Evolutionary conservation across 2,797 vertebrate species (phyloP).

Genomic region (Anisognathus igniventris): DNA sequence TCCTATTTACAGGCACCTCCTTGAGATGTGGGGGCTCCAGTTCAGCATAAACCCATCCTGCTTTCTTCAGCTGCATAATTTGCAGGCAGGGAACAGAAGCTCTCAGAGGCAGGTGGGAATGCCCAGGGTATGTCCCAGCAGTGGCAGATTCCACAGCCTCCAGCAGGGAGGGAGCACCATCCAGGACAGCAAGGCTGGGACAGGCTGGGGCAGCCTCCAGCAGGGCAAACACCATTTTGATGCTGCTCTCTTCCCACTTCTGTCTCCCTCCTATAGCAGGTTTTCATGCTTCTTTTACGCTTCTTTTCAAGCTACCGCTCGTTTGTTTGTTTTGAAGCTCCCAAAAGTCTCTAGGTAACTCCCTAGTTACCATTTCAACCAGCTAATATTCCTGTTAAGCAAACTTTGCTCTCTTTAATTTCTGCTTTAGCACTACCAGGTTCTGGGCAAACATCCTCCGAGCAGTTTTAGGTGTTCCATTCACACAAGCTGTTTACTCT

Average conservation of each 20-base stretch:
- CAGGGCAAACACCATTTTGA: not conserved
- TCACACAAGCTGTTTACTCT: not conserved
- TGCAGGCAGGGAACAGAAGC: not conserved
- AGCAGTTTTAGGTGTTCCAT: not conserved
- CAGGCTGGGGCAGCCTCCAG: not conserved
- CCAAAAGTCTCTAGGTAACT: not conserved
- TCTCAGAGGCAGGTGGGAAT: not conserved
- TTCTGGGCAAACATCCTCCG: not conserved
- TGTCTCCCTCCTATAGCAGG: not conserved
- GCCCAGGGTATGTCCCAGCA: not conserved
- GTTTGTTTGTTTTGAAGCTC: not conserved
- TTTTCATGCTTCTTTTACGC: not conserved
- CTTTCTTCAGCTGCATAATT: not conserved
- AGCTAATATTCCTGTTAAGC: not conserved
- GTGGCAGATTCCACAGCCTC: not conserved
- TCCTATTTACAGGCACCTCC: not conserved
- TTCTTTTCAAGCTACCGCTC: not conserved
- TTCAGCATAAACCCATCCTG: not conserved
- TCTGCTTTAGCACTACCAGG: not conserved
- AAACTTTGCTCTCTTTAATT: not conserved
- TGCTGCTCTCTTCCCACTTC: not conserved
- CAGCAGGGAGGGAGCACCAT: not conserved
- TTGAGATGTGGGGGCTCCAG: not conserved
- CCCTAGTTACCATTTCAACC: not conserved
- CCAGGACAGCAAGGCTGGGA: not conserved